These are phyloP conservation scores for Sciurus vulgaris DNA, from an alignment of 2,797 vertebrate genomes.

Conservation along the genomic window DNA sequence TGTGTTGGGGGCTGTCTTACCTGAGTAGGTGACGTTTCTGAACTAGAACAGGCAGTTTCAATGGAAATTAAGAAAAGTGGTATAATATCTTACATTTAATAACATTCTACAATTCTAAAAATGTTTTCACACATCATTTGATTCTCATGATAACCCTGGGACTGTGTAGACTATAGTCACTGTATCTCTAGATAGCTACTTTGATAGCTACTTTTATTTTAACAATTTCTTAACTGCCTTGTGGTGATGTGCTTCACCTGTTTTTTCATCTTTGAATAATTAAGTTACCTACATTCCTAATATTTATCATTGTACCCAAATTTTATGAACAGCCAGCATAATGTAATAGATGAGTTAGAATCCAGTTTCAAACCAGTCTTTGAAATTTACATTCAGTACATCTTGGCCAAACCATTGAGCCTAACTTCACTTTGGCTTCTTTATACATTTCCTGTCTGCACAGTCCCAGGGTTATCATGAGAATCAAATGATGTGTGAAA, in stretches of 20 bases:
- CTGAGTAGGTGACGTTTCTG: not conserved
- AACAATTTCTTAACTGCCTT: slow-evolving; percentile 12
- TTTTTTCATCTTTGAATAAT: not conserved
- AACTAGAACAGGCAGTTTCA: not conserved
- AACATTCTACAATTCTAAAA: not conserved
- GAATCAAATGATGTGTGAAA: slow-evolving; percentile 41
- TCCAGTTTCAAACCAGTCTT: slow-evolving; percentile 2
- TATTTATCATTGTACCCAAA: not conserved
- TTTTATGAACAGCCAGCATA: not conserved
- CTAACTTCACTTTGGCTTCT: slow-evolving; percentile 5
- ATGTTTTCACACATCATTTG: slow-evolving; percentile 33
- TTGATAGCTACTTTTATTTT: not conserved
- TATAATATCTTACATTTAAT: slow-evolving; percentile 24
- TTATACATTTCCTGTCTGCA: not conserved
- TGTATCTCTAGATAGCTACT: not conserved
- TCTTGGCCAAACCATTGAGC: not conserved
- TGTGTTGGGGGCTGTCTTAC: not conserved
- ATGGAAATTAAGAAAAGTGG: slow-evolving; percentile 8
- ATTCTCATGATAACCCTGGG: not conserved
- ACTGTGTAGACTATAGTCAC: not conserved
- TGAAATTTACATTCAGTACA: not conserved
- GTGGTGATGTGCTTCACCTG: not conserved
- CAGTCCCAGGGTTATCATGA: not conserved
- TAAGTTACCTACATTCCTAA: not conserved
- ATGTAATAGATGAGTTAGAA: slow-evolving; percentile 21